Evolutionary conservation across 2,113 vertebrate species (phyloP), one percentile per base, ranked within the genome.

Genomic region (Nerophis lumbriciformis): DNA sequence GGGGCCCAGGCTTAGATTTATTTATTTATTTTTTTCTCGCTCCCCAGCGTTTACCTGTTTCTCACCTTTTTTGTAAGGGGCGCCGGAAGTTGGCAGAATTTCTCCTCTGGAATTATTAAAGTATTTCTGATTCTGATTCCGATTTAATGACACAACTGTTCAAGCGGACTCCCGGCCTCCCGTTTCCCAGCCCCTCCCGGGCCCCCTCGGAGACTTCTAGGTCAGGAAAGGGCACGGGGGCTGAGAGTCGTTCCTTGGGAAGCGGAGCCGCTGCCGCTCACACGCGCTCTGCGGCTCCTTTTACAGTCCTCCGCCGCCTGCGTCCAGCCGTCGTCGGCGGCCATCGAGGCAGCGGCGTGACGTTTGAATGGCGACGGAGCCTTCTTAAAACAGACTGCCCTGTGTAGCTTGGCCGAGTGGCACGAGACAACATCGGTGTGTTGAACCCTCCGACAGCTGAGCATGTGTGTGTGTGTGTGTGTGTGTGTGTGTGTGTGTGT

Each of bases 161-260:
- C 69, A 28, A 81, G 73, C 78, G 70, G 83, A 80, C 81, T 84
- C 73, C 65, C 52, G 75, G 79, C 79, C 80, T 81, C 79, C 71
- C 63, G 35, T 83, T 89, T 88, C 87, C 88, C 87, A 87, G 83
- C 88, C 86, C 75, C 79, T 71, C 74, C 28, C 68, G 10, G 42
- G 71, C 77, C 79, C 81, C 88, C 75, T 80, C 45, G 14, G 87
- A 88, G 86, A 85, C 75, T 85, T 82, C 77, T 84, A 88, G 84
- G 88, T 88, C 89, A 75, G 69, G 71, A 73, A 87, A 85, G 84
- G 84, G 60, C 83, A 65, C 35, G 28, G 6, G 81, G 70, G 79
- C 75, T 16, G 75, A 63, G 83, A 82, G 57, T 68, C 74, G 28
- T 82, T 82, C 69, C 83, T 87, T 85, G 84, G 85, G 83, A 87